Base-by-base conservation (phyloP, 2,113 vertebrate species). In the Leptocoma aspasia region DNA sequence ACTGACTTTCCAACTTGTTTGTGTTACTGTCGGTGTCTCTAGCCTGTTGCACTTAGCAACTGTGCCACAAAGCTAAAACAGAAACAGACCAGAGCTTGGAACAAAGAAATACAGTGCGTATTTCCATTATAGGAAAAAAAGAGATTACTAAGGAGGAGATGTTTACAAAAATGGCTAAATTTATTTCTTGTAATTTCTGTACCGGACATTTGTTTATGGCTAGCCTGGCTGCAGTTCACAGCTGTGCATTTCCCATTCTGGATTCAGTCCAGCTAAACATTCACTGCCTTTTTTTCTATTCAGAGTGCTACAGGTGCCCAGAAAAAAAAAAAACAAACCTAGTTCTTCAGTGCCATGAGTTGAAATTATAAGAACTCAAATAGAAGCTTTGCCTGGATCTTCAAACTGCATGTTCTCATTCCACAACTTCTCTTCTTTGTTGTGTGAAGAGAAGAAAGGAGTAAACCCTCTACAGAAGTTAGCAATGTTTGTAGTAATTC, bases 61-160 rank as follows among this genome's bases (percentile, higher is more conserved):
- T 96, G 93, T 97, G 95, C 95, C 95, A 95, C 94, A 92, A 92
- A 95, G 59, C 86, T 96, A 91, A 93, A 96, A 94, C 85, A 96
- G 86, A 95, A 94, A 96, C 92, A 95, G 80, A 92, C 86, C 79
- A 86, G 95, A 87, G 70, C 80, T 95, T 73, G 92, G 92, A 95
- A 93, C 86, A 94, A 86, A 91, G 82, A 94, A 96, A 95, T 96
- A 89, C 60, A 82, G 45, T 75, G 30, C 0, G 1, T 89, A 42
- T 96, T 97, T 96, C 95, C 86, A 93, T 94, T 96, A 84, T 96
- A 93, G 94, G 96, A 82, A 89, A 91, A 92, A 59, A 81, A 89
- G 57, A 92, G 50, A 90, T 94, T 90, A 76, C 41, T 89, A 90
- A 81, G 66, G 72, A 94, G 84, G 89, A 93, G 86, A 66, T 96